Evolutionary conservation across 2,797 vertebrate genomes (phyloP).

Genomic region (Paguma larvata): DNA sequence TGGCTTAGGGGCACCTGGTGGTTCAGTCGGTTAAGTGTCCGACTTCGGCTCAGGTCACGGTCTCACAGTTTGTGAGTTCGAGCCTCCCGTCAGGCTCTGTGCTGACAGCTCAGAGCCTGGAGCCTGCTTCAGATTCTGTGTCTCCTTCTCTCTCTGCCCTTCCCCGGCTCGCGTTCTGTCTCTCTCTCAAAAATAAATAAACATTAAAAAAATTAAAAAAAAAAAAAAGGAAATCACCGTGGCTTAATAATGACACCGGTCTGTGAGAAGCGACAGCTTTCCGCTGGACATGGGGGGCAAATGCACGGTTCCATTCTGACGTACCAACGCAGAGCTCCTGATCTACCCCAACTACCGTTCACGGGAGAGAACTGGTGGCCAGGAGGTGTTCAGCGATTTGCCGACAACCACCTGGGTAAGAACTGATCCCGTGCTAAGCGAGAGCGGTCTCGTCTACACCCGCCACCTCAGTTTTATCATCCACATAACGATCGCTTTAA

Average conservation of each 20-base stretch:
- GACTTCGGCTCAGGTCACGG: too few species aligned
- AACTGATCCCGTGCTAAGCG: not conserved
- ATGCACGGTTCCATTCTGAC: not conserved
- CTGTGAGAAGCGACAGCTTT: not conserved
- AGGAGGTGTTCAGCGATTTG: not conserved
- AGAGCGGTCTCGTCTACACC: not conserved
- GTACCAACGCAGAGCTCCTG: not conserved
- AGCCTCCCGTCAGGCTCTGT: too few species aligned
- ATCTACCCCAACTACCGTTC: not conserved
- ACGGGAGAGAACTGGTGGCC: not conserved
- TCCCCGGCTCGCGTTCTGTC: too few species aligned
- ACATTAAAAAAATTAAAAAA: too few species aligned
- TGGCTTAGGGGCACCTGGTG: not conserved
- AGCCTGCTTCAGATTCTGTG: too few species aligned
- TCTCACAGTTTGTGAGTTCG: too few species aligned
- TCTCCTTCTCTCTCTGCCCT: too few species aligned
- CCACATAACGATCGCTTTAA: not conserved
- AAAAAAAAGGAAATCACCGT: not conserved
- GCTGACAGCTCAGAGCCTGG: too few species aligned
- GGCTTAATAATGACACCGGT: not conserved
- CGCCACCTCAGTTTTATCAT: not conserved
- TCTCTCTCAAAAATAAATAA: too few species aligned
- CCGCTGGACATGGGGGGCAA: not conserved
- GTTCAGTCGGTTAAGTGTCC: too few species aligned
- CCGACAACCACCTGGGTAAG: not conserved